Evolutionary conservation across 2,888 invertebrate species (phyloP).

Genomic region (Drosophila bunnanda): DNA sequence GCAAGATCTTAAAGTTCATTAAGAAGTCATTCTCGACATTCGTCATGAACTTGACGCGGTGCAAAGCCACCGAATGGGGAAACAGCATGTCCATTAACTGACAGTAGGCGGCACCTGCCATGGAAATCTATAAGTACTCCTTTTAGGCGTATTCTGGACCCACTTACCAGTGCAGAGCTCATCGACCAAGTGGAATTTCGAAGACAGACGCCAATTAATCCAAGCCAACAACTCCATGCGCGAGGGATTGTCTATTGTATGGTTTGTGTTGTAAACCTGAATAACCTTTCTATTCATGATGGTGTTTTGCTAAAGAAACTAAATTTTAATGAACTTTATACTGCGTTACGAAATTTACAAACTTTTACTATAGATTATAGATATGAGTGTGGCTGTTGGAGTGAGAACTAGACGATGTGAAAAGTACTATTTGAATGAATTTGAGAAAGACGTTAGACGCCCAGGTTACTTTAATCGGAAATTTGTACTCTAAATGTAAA

Average conservation of each 20-base stretch:
- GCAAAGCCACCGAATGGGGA: slow-evolving; percentile 93
- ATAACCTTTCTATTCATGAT: slow-evolving; percentile 89
- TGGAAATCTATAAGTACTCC: background rate
- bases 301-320: background rate
- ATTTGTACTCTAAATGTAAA: background rate
- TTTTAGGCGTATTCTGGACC: background rate
- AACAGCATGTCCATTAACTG: slow-evolving; percentile 99
- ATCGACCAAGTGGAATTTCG: slow-evolving; percentile 97
- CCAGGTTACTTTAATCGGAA: background rate
- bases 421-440: background rate
- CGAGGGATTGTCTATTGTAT: slow-evolving; percentile 98
- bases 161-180: slow-evolving; percentile 92
- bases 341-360: background rate
- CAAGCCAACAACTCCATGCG: slow-evolving; percentile 99
- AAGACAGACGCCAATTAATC: slow-evolving; percentile 98
- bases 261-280: slow-evolving; percentile 99
- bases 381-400: background rate
- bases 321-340: background rate
- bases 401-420: background rate
- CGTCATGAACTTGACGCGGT: slow-evolving; percentile 98
- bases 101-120: slow-evolving; percentile 96
- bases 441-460: no score
- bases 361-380: no score
- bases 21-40: slow-evolving; percentile 99
- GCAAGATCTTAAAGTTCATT: slow-evolving; percentile 99